These are phyloP conservation scores for Suillia variegata DNA, from an alignment of 2,888 invertebrate species.

Conservation along the genomic window DNA sequence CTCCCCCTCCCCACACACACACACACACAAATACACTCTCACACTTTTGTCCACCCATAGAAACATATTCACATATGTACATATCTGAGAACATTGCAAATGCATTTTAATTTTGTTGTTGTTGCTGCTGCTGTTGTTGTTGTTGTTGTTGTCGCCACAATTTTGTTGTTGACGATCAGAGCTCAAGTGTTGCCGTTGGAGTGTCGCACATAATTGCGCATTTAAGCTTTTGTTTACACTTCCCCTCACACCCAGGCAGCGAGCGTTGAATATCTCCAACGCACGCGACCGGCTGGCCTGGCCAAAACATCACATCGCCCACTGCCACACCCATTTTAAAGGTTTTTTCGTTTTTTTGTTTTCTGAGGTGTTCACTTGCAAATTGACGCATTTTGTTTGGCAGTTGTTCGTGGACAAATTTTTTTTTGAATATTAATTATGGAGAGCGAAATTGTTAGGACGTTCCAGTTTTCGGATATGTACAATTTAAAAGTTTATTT, in stretches of 20 bases:
- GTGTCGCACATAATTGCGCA: conserved; percentile 29
- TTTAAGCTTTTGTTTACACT: conserved; percentile 25
- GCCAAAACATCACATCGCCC: no score
- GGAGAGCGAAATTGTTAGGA: no score
- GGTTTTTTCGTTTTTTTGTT: no score
- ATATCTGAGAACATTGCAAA: conserved; percentile 2
- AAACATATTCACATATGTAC: neutral
- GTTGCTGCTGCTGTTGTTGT: neutral
- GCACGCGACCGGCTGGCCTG: neutral
- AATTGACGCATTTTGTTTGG: no score
- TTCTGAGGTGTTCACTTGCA: no score
- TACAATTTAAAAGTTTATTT: no score
- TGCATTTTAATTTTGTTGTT: conserved; percentile 11
- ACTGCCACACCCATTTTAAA: no score
- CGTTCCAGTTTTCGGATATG: no score
- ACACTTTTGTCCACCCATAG: neutral
- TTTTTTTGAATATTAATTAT: no score
- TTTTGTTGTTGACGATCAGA: neutral
- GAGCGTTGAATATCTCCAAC: neutral
- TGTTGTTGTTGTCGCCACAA: neutral
- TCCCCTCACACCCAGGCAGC: neutral
- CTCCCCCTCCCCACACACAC: neutral
- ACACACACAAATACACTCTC: no score
- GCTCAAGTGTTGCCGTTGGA: neutral
- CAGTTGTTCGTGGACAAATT: no score